Evolutionary conservation across 2,797 vertebrate species (phyloP).

Genomic region (Pangasius krempfi): DNA sequence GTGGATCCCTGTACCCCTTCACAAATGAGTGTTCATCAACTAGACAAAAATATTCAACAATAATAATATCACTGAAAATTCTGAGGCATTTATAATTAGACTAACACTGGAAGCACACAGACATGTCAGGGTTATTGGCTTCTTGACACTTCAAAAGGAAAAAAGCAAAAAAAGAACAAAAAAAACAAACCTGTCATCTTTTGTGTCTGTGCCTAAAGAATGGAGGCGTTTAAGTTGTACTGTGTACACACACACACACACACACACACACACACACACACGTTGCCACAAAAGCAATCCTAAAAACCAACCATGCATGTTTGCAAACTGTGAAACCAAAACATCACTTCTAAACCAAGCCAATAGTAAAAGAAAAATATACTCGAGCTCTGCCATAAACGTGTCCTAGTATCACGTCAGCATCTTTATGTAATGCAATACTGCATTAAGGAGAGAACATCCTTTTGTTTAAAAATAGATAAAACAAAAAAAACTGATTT

Average conservation of each 20-base stretch:
- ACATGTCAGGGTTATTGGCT: slow-evolving; percentile 1
- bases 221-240: background rate
- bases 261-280: background rate
- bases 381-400: background rate
- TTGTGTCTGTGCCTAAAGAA: background rate
- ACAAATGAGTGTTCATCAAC: background rate
- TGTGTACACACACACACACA: background rate
- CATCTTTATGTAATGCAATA: slow-evolving; percentile 65
- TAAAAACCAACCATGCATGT: slow-evolving; percentile 1
- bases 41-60: background rate
- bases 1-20: background rate
- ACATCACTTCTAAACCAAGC: background rate
- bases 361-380: slow-evolving; percentile 16
- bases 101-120: slow-evolving; percentile 28
- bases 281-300: background rate
- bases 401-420: slow-evolving; percentile 23
- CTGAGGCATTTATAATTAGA: slow-evolving; percentile 9
- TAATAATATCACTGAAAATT: slow-evolving; percentile 10
- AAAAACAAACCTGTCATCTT: background rate
- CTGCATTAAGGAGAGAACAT: slow-evolving; percentile 60
- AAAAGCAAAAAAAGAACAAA: background rate
- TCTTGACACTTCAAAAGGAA: background rate
- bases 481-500: background rate
- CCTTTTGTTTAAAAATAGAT: background rate
- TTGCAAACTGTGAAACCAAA: slow-evolving; percentile 31